Evolutionary conservation across 2,113 vertebrate species (phyloP).

Genomic region (Trichomycterus rosablanca): DNA sequence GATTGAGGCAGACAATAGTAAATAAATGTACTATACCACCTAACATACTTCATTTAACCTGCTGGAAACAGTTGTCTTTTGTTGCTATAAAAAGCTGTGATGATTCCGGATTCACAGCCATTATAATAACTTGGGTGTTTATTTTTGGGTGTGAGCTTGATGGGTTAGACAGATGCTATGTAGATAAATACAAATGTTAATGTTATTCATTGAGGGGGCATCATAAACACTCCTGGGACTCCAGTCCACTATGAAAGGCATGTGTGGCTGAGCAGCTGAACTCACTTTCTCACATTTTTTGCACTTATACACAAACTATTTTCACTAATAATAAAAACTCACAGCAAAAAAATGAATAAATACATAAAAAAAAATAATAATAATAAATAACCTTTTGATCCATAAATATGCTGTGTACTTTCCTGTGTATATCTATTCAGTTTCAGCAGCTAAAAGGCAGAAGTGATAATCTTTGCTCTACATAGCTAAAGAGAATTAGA

Average conservation of each 20-base stretch:
- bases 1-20: not conserved
- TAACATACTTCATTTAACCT: conserved; percentile 18
- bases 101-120: conserved; percentile 46
- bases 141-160: conserved; percentile 62
- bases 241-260: conserved; percentile 40
- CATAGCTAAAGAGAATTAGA: conserved; percentile 46
- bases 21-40: not conserved
- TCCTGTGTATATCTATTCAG: conserved; percentile 10
- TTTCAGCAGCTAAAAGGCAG: conserved; percentile 33
- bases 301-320: not conserved
- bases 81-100: conserved; percentile 48
- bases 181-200: conserved; percentile 61
- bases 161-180: conserved; percentile 29
- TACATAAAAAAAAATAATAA: too few species aligned
- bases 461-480: conserved; percentile 38
- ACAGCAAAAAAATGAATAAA: too few species aligned
- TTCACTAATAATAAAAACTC: too few species aligned
- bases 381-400: too few species aligned
- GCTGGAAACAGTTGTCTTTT: conserved; percentile 61
- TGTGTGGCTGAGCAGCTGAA: conserved; percentile 38
- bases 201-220: conserved; percentile 47
- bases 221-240: conserved; percentile 45
- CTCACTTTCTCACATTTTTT: conserved; percentile 5
- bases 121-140: conserved; percentile 56
- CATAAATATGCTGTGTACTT: too few species aligned